phyloP scores from a whole-genome alignment of 2,113 vertebrate genomes.

The Oreocharis arfaki region DNA sequence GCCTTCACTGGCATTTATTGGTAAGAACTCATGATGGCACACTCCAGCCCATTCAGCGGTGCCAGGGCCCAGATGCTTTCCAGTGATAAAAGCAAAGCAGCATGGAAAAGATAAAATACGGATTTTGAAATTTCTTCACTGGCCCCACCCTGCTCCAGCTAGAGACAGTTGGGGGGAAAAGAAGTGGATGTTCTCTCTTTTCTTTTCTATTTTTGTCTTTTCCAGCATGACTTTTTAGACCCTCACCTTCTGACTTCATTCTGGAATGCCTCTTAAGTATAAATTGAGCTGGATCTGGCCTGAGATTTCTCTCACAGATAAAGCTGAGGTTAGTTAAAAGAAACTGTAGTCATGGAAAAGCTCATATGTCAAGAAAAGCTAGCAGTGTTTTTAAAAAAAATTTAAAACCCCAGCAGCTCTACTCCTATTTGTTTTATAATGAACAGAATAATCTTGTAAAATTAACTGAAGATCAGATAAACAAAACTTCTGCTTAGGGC shows the following conservation, averaged over 20 bases:
- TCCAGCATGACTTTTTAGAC: neutral
- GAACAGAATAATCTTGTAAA: slow-evolving; percentile 18
- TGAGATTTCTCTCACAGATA: slow-evolving; percentile 25
- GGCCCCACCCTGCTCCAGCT: neutral
- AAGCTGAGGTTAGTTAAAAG: neutral
- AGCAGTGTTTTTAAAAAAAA: neutral
- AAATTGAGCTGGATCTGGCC: slow-evolving; percentile 1
- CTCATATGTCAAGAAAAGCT: neutral
- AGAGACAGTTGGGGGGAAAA: neutral
- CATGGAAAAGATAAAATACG: neutral
- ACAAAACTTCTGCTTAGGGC: neutral
- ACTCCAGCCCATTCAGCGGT: rapidly evolving
- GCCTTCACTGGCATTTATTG: neutral
- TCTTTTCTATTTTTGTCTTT: neutral
- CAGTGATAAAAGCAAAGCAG: neutral
- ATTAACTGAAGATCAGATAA: slow-evolving; percentile 8
- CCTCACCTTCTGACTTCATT: slow-evolving; percentile 5
- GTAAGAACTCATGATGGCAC: neutral
- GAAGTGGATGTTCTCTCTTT: neutral
- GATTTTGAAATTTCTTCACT: neutral
- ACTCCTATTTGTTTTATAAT: neutral
- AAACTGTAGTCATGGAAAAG: neutral
- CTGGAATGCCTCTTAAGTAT: neutral
- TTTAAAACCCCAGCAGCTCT: neutral
- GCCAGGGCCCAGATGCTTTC: neutral